Percentiles rank a stretch among this genome's conserved stretches.
Evolutionary conservation across 2,113 vertebrate species (phyloP).

Genomic region (Nothobranchius kuhntae): DNA sequence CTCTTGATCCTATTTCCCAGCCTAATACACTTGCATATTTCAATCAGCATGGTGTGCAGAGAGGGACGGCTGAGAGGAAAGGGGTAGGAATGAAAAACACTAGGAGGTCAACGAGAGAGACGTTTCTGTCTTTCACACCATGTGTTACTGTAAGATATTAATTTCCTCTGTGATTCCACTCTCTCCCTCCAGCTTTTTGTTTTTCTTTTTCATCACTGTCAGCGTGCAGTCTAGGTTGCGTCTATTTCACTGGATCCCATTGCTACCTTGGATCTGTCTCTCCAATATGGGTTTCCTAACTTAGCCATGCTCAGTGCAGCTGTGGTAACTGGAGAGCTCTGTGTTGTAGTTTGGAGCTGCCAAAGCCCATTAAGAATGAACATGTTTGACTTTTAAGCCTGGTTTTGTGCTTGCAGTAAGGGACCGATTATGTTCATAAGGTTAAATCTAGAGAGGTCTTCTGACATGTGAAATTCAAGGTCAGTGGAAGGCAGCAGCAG

Average conservation of each 20-base stretch:
- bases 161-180: slow-evolving; percentile 69
- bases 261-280: slow-evolving; percentile 56
- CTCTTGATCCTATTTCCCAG: slow-evolving; percentile 61
- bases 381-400: slow-evolving; percentile 62
- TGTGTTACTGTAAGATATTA: slow-evolving; percentile 72
- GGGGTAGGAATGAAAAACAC: slow-evolving; percentile 68
- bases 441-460: slow-evolving; percentile 38
- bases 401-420: slow-evolving; percentile 53
- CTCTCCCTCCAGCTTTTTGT: slow-evolving; percentile 54
- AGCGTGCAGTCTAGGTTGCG: slow-evolving; percentile 59
- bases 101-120: slow-evolving; percentile 63
- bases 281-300: slow-evolving; percentile 62
- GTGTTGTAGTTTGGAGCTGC: slow-evolving; percentile 49
- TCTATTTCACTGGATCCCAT: slow-evolving; percentile 55
- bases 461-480: slow-evolving; percentile 34
- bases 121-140: slow-evolving; percentile 74
- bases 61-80: slow-evolving; percentile 34
- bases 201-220: slow-evolving; percentile 69
- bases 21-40: slow-evolving; percentile 73
- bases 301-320: slow-evolving; percentile 59
- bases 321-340: slow-evolving; percentile 60
- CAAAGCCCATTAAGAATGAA: slow-evolving; percentile 63
- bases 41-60: slow-evolving; percentile 47
- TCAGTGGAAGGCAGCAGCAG: slow-evolving; percentile 16
- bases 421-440: slow-evolving; percentile 45